Conservation (phyloP, 2,888 invertebrate genomes). For the Tortricodes alternella region DNA sequence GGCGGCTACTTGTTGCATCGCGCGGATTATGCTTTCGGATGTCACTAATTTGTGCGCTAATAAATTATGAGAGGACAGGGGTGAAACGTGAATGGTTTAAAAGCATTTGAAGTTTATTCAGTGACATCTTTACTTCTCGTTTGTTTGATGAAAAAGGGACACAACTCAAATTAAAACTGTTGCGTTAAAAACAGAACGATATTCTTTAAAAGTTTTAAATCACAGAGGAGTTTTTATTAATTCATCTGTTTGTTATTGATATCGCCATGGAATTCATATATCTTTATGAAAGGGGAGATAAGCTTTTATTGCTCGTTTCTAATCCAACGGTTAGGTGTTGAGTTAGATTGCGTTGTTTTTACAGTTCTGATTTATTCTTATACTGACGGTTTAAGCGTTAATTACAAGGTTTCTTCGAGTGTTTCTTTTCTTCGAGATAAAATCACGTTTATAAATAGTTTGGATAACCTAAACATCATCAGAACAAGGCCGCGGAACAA, state of each 20-base stretch:
- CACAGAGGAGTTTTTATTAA: too few species aligned
- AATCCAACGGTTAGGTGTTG: too few species aligned
- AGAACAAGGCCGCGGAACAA: not conserved
- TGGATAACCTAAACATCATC: not conserved
- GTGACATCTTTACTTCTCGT: too few species aligned
- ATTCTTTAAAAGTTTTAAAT: too few species aligned
- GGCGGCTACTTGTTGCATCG: conserved; percentile 72
- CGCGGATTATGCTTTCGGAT: conserved; percentile 57
- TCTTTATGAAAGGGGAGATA: not conserved
- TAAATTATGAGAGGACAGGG: conserved; percentile 14
- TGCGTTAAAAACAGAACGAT: too few species aligned
- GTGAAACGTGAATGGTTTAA: not conserved
- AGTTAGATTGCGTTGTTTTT: not conserved
- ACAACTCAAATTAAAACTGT: too few species aligned
- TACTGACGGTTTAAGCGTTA: not conserved
- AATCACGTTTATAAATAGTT: not conserved
- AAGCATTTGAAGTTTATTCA: too few species aligned
- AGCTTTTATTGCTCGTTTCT: too few species aligned
- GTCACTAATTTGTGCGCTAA: conserved; percentile 45
- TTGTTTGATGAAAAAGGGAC: too few species aligned
- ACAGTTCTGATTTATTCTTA: not conserved
- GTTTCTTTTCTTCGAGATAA: not conserved
- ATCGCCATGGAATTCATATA: too few species aligned
- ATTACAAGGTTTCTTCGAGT: not conserved
- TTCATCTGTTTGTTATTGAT: too few species aligned